Base-by-base conservation (phyloP, 2,797 vertebrate genomes). In the Myotis planiceps region DNA sequence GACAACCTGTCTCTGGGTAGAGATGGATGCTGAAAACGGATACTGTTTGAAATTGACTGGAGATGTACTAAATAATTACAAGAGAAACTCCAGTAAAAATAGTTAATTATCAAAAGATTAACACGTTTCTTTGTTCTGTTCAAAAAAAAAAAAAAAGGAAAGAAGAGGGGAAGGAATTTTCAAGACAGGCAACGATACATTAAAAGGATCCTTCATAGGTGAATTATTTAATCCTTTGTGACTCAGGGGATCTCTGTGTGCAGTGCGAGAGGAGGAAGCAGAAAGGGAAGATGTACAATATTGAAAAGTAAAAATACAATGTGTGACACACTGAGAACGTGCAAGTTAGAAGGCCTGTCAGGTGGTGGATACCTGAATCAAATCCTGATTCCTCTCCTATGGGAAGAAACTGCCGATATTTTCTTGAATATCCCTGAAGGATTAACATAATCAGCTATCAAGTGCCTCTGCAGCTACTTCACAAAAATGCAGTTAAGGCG, bases 81-180 rank as follows among this genome's bases (percentile, higher is more conserved):
- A 96, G 85, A 98, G 97, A 98, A 98, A 97, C 96, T 94, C 94
- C 96, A 97, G 96, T 97, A 98, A 98, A 98, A 98, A 98, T 89
- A 88, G 80, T 87, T 96, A 98, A 98, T 98, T 98, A 98, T 98
- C 96, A 96, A 96, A 98, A 97, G 95, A 98, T 97, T 98, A 95
- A 68, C 88, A 96, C 95, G 91, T 97, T 96, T 93, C 95, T 97
- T 97, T 97, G 96, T 97, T 98, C 98, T 97, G 93, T 91, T 96
- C 92, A 82, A 82, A 96, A 69, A 66, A 39, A 45, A 6, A 74
- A 69, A 75, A 90, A 94, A 72, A 97, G 92, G n/a, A n/a, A n/a
- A n/a, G n/a, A n/a, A 92, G 92, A 93, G 39, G 80, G 93, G 95
- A 94, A 98, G 95, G 96, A 93, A 96, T 97, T 97, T 97, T 98